Evolutionary conservation across 1,140 invertebrate genomes (phyloP), one percentile per base, ranked within the genome.

Genomic region (Caenorhabditis inopinata): DNA sequence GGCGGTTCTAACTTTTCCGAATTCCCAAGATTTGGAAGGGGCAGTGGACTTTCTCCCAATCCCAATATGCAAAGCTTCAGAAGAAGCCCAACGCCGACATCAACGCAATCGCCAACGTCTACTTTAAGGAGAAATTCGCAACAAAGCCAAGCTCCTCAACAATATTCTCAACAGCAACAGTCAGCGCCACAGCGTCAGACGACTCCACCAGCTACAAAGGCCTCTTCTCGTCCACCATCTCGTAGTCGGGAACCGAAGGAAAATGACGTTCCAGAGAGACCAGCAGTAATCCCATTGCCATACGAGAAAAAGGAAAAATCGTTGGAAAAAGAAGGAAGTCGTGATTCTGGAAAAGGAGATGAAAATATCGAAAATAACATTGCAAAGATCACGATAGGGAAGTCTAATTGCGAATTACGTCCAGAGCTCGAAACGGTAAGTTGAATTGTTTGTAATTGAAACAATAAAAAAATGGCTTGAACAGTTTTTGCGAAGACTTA

Each of bases 231-330:
- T 38, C 58, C 58, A 18, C 32, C 58, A 68, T 68, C 58, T 14
- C 58, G 58, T 68, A 68, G 29, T 68, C 58, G 58, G 35, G 58
- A 68, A 21, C 58, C 58, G 23, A 68, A 68, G 27, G 58, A 68
- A 21, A 35, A 1, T 21, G 58, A 68, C 7, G 58, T 68, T 18
- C 58, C 58, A 5, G 58, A 68, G 58, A 68, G 58, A 68, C 58
- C 58, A 38, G 58, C 58, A 42, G 58, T 68, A 6, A 68, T 68
- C 21, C 58, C 58, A 68, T 68, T 68, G 58, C 29, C 29, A 0
- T 68, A 68, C 38, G 58, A 68, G 58, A 42, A 42, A 9, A 68
- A 38, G 4, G 48, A 51, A 21, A 51, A 51, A 23, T 21, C 48
- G 38, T 11, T 68, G 32, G 32, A 68, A 18, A 68, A 42, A 32